A percentile compares a stretch with the other conserved stretches of the same genome.
These are phyloP conservation scores for Tragelaphus buxtoni DNA, from an alignment of 2,113 vertebrate genomes.

Conservation along the genomic window DNA sequence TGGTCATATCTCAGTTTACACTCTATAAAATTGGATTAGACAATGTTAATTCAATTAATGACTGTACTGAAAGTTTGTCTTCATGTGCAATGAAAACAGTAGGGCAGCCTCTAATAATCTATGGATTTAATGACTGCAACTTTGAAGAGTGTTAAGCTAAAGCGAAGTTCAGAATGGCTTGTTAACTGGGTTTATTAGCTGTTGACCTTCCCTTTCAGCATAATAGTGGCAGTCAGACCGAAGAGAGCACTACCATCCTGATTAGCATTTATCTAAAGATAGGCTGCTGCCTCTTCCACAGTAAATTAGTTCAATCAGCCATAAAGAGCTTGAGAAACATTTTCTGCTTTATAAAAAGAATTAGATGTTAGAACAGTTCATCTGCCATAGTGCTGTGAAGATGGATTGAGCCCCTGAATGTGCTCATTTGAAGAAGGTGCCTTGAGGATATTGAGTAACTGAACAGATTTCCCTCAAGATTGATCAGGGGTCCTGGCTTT, in stretches of 20 bases:
- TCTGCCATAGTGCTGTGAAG: slow-evolving; percentile 52
- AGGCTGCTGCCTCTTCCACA: slow-evolving; percentile 82
- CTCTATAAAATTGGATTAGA: slow-evolving; percentile 77
- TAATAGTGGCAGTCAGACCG: slow-evolving; percentile 75
- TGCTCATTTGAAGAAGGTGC: slow-evolving; percentile 65
- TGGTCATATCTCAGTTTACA: slow-evolving; percentile 69
- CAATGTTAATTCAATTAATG: slow-evolving; percentile 83
- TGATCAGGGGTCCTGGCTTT: neutral
- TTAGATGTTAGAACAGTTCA: slow-evolving; percentile 62
- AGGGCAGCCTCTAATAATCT: slow-evolving; percentile 77
- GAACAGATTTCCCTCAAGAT: slow-evolving; percentile 55
- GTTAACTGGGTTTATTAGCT: slow-evolving; percentile 84
- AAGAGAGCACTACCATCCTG: slow-evolving; percentile 78
- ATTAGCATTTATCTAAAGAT: slow-evolving; percentile 87
- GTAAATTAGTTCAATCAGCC: slow-evolving; percentile 85
- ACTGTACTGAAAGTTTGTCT: slow-evolving; percentile 76
- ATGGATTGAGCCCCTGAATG: slow-evolving; percentile 57
- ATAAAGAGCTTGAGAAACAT: slow-evolving; percentile 83
- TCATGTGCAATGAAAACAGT: slow-evolving; percentile 71
- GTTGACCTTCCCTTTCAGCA: slow-evolving; percentile 86
- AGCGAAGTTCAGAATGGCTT: slow-evolving; percentile 82
- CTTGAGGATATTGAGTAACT: slow-evolving; percentile 66
- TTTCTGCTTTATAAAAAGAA: slow-evolving; percentile 78
- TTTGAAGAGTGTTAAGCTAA: slow-evolving; percentile 80
- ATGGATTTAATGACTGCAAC: slow-evolving; percentile 81